Evolutionary conservation across 2,888 invertebrate species (phyloP).

Genomic region (Drosophila greeni): DNA sequence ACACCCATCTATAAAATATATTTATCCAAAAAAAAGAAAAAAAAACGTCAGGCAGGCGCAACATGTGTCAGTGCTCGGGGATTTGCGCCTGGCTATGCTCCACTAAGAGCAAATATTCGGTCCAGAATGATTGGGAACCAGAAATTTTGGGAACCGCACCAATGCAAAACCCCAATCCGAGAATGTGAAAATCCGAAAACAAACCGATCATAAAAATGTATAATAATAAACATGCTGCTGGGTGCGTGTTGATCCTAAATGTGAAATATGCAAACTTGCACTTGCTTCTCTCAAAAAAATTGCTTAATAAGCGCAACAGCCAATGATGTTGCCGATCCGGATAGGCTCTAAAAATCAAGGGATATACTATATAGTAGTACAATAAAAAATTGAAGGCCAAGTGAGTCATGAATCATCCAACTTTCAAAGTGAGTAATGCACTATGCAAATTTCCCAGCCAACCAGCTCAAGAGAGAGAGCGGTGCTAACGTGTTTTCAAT

Average conservation of each 20-base stretch:
- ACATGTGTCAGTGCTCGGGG: conserved; percentile 24
- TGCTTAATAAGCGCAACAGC: conserved; percentile 3
- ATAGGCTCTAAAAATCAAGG: conserved; percentile 9
- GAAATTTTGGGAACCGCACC: conserved; percentile 17
- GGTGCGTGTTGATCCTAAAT: conserved; percentile 43
- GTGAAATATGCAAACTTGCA: conserved; percentile 66
- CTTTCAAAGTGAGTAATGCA: conserved; percentile 45
- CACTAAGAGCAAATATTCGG: conserved; percentile 40
- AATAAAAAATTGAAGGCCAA: conserved; percentile 50
- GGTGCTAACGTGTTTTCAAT: conserved; percentile 49
- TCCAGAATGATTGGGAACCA: conserved; percentile 52
- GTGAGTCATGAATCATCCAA: conserved; percentile 44
- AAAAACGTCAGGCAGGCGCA: conserved; percentile 20
- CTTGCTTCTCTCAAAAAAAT: conserved; percentile 46
- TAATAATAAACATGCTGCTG: conserved; percentile 54
- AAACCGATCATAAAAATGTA: conserved; percentile 46
- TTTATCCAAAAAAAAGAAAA: neutral
- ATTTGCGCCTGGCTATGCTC: conserved; percentile 45
- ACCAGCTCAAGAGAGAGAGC: neutral
- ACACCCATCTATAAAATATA: conserved; percentile 1
- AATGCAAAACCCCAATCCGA: conserved; percentile 10
- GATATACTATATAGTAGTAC: neutral
- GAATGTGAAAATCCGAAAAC: conserved; percentile 30
- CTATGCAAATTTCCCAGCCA: conserved; percentile 42
- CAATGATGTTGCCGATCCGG: conserved; percentile 9